Conservation (phyloP, 2,797 vertebrate genomes). For the Liparis tanakae region DNA sequence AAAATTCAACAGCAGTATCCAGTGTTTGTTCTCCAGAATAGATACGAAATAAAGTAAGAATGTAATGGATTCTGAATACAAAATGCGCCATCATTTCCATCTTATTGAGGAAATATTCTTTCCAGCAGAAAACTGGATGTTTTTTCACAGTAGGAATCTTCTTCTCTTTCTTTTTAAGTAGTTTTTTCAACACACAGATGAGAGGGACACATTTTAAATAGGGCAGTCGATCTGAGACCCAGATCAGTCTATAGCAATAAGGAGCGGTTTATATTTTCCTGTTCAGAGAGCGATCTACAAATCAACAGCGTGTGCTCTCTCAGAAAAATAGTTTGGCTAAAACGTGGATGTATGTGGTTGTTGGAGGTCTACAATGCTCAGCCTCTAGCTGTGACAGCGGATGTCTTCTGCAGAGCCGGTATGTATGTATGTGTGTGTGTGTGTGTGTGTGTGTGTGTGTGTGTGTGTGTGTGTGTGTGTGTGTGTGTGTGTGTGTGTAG, state of each 20-base stretch:
- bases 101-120: conserved; percentile 5
- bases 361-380: conserved; percentile 35
- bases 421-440: conserved; percentile 41
- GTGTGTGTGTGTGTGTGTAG: conserved; percentile 39
- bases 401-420: conserved; percentile 11
- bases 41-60: not conserved
- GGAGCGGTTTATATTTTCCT: conserved; percentile 23
- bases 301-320: conserved; percentile 26
- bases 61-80: conserved; percentile 8
- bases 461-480: conserved; percentile 46
- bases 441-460: conserved; percentile 38
- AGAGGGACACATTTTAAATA: conserved; percentile 2
- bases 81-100: not conserved
- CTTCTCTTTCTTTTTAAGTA: not conserved
- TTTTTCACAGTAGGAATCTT: not conserved
- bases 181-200: not conserved
- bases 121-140: not conserved
- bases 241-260: conserved; percentile 32
- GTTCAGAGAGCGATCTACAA: conserved; percentile 26
- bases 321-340: conserved; percentile 18
- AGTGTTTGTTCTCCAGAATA: not conserved
- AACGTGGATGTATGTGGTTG: conserved; percentile 30
- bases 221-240: not conserved
- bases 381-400: conserved; percentile 24
- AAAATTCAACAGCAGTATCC: not conserved